Percentiles rank a stretch among this genome's conserved stretches.
These are phyloP conservation scores for Petrocephalus schoutedeni DNA, from an alignment of 2,797 vertebrate species.

Conservation along the genomic window DNA sequence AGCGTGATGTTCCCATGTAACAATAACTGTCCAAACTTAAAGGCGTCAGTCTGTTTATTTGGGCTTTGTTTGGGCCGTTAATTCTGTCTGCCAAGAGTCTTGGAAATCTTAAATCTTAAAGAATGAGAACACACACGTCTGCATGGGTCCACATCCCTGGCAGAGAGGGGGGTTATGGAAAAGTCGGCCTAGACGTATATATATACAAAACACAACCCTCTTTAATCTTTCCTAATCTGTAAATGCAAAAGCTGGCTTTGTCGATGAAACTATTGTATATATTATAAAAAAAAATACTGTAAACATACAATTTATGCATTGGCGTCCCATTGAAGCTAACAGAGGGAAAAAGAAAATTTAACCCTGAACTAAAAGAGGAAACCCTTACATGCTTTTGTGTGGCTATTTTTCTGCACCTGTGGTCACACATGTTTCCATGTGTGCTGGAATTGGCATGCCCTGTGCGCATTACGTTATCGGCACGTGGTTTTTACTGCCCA, in stretches of 20 bases:
- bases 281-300: background rate
- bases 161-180: background rate
- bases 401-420: background rate
- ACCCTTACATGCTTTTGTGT: background rate
- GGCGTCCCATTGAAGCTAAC: background rate
- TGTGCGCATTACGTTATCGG: background rate
- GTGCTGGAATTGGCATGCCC: background rate
- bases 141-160: background rate
- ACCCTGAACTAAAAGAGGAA: background rate
- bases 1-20: background rate
- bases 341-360: background rate
- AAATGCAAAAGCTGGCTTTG: background rate
- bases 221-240: background rate
- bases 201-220: background rate
- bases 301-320: background rate
- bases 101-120: background rate
- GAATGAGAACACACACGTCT: background rate
- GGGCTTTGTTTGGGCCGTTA: background rate
- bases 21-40: background rate
- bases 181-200: background rate
- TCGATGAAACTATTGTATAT: background rate
- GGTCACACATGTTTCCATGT: conserved; percentile 10
- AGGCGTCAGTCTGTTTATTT: background rate
- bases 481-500: background rate
- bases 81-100: background rate